Conservation (phyloP, 2,888 invertebrate genomes). For the Periphyllus acericola region DNA sequence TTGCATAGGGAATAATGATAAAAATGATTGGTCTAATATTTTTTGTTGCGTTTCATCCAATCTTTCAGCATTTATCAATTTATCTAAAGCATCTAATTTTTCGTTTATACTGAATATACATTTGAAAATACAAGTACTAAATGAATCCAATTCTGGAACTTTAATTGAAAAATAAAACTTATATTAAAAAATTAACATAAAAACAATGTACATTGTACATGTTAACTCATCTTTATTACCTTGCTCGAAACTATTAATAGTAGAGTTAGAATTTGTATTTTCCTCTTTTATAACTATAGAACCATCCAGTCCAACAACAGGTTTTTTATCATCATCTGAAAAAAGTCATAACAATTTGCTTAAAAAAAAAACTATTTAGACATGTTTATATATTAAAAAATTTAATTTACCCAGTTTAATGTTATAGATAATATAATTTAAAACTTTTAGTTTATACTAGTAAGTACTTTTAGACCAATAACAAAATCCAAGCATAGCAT, state of each 20-base stretch:
- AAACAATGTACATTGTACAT: neutral
- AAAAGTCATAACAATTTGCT: neutral
- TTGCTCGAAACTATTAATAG: neutral
- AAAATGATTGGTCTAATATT: neutral
- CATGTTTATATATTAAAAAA: too few relatives aligned
- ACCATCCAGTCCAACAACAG: neutral
- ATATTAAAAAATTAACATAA: neutral
- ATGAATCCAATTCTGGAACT: too few relatives aligned
- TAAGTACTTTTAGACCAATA: too few relatives aligned
- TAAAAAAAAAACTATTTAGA: too few relatives aligned
- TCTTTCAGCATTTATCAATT: neutral
- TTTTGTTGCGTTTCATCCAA: neutral
- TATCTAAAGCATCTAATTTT: neutral
- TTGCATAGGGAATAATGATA: slow-evolving; percentile 2
- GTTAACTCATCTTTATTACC: neutral
- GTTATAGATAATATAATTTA: too few relatives aligned
- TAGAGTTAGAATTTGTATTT: neutral
- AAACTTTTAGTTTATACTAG: too few relatives aligned
- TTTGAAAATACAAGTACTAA: too few relatives aligned
- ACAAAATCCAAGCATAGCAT: too few relatives aligned
- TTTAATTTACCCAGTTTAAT: too few relatives aligned
- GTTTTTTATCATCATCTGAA: neutral
- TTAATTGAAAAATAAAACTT: neutral
- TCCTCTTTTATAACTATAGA: neutral
- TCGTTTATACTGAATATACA: neutral